Percentiles rank a stretch among this genome's conserved stretches.
Evolutionary conservation across 1,140 invertebrate genomes (phyloP).

Genomic region (Leptinotarsa defecta): DNA sequence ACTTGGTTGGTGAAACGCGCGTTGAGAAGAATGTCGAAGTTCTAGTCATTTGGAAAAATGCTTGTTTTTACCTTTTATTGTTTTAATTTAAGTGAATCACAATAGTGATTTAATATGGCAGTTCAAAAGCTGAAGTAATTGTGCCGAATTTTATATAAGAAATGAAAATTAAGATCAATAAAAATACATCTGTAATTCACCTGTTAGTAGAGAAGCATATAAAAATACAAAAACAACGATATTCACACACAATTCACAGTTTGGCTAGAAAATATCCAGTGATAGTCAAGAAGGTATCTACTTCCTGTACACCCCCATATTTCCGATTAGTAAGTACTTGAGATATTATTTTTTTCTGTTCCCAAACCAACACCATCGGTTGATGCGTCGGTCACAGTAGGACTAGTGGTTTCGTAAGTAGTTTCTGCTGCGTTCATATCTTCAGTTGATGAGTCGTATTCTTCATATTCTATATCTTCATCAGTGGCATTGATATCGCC

Average conservation of each 20-base stretch:
- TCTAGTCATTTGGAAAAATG: too few species aligned
- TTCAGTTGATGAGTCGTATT: not conserved
- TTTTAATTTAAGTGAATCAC: too few species aligned
- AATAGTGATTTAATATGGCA: too few species aligned
- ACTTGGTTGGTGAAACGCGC: too few species aligned
- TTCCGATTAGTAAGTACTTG: conserved; percentile 2
- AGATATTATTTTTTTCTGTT: not conserved
- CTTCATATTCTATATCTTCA: conserved; percentile 7
- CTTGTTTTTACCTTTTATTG: too few species aligned
- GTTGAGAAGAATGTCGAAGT: too few species aligned
- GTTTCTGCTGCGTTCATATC: not conserved
- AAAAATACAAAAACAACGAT: conserved; percentile 4
- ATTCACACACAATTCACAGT: conserved; percentile 1
- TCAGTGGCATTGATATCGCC: not conserved
- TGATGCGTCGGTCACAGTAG: not conserved
- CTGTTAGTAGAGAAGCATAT: not conserved
- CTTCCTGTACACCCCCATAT: not conserved
- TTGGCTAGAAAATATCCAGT: not conserved
- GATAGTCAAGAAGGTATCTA: too few species aligned
- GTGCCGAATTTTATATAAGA: too few species aligned
- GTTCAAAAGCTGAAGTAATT: too few species aligned
- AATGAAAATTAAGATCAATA: not conserved
- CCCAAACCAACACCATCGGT: not conserved
- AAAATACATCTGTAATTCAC: not conserved
- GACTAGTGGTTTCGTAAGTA: conserved; percentile 2